Base-by-base conservation (phyloP, 2,113 vertebrate genomes). In the Catharus fuscescens region DNA sequence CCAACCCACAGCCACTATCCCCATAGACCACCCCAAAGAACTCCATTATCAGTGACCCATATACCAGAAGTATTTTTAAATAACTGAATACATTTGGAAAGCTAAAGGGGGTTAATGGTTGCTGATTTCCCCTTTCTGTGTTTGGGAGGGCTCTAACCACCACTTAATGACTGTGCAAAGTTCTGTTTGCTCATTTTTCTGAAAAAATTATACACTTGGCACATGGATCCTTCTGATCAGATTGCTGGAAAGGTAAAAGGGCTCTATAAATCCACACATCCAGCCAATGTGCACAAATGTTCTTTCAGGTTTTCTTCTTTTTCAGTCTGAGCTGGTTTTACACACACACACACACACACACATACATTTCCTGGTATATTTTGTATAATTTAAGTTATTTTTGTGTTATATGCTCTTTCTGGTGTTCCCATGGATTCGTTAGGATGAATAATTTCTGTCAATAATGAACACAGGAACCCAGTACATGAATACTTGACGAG, bases 391-490 rank as follows among this genome's bases (percentile, higher is more conserved):
- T 85, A 95, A 74, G 78, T 94, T 95, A 96, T 95, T 96, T 96
- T 94, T 92, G 42, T 91, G 76, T 92, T 93, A 56, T 96, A 31
- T 77, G 62, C 85, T 92, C 90, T 95, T 96, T 92, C 89, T 94
- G 64, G 92, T 88, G 93, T 83, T 96, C 89, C 92, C 52, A 76
- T 93, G 94, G 93, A 95, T 95, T 97, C 71, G 3, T 97, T 97
- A 97, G 90, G 92, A 81, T 95, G 96, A 95, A 96, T 97, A 92
- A 97, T 97, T 97, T 95, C 95, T 94, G 96, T 92, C 96, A 96
- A 96, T 96, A 96, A 97, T 94, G 93, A 97, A 97, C 90, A 86
- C 92, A 86, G 93, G 79, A 97, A 96, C 80, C 82, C 91, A 94
- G 87, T 84, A 92, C 95, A 95, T 96, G 94, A 97, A 96, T 97